Evolutionary conservation across 2,797 vertebrate genomes (phyloP).

Genomic region (Sebastolobus altivelis): DNA sequence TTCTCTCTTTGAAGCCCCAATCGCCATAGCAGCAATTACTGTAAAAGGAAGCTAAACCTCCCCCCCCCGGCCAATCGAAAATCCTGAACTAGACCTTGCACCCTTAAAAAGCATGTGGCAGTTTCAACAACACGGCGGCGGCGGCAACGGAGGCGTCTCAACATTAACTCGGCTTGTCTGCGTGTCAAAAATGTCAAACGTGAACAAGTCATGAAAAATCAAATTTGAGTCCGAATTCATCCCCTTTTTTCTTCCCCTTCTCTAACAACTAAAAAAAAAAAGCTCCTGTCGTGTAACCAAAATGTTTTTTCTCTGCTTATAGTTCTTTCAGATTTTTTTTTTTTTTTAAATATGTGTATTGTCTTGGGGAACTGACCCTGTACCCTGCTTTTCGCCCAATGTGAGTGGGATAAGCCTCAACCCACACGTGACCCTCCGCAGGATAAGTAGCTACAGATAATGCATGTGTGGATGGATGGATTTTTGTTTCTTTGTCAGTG

Average conservation of each 20-base stretch:
- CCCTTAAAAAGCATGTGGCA: constrained; percentile 37
- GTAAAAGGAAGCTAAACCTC: constrained; percentile 65
- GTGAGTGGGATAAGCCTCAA: not conserved
- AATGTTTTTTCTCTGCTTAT: not conserved
- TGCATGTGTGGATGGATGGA: not conserved
- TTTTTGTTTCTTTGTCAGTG: constrained; percentile 7
- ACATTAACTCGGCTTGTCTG: constrained; percentile 31
- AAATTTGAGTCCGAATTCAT: constrained; percentile 19
- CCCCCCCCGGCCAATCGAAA: constrained; percentile 33
- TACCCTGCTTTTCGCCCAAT: not conserved
- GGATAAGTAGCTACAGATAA: not conserved
- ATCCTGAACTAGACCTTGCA: constrained; percentile 16
- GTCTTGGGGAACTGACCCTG: not conserved
- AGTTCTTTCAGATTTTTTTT: not conserved
- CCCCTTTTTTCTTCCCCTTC: not conserved
- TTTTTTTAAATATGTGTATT: not conserved
- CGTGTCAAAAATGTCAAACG: constrained; percentile 25
- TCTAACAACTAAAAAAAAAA: not conserved
- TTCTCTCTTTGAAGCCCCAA: constrained; percentile 77
- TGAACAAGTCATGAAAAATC: constrained; percentile 3
- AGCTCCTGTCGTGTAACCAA: not conserved
- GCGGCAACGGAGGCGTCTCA: not conserved
- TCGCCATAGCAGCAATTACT: constrained; percentile 75
- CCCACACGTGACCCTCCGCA: not conserved
- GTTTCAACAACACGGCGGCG: constrained; percentile 17